Conservation (phyloP, 2,113 vertebrate species). For the Archocentrus centrarchus region DNA sequence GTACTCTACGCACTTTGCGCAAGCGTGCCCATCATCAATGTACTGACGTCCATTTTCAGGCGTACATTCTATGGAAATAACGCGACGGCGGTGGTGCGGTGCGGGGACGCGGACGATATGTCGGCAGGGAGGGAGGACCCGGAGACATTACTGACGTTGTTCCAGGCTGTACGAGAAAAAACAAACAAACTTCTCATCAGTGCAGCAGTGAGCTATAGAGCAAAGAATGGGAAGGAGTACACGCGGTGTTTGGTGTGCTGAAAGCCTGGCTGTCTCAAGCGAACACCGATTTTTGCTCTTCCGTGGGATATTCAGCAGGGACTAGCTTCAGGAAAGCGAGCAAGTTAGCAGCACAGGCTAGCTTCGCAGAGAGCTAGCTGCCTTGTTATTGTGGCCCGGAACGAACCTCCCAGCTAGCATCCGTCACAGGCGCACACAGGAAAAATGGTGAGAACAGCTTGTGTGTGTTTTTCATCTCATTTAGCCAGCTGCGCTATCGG, state of each 20-base stretch:
- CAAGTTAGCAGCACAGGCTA: constrained; percentile 45
- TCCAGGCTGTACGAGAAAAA: neutral
- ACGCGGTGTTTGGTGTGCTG: constrained; percentile 8
- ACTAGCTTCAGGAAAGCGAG: constrained; percentile 38
- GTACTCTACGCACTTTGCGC: constrained; percentile 37
- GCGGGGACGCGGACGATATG: constrained; percentile 49
- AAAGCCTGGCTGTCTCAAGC: constrained; percentile 29
- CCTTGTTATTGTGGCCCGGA: constrained; percentile 49
- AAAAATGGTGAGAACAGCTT: constrained; percentile 66
- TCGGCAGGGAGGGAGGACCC: constrained; percentile 56
- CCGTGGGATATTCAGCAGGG: constrained; percentile 17
- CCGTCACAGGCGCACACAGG: constrained; percentile 37
- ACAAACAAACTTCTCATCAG: neutral
- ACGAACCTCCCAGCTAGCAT: constrained; percentile 36
- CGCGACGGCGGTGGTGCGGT: constrained; percentile 27
- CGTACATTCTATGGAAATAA: constrained; percentile 14
- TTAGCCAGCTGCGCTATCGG: rapidly evolving
- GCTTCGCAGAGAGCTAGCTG: constrained; percentile 43
- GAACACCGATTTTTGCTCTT: constrained; percentile 47
- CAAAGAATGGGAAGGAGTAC: constrained; percentile 64
- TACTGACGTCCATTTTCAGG: neutral
- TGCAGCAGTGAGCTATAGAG: neutral
- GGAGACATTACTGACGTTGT: constrained; percentile 39
- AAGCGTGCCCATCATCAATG: rapidly evolving
- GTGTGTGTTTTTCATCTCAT: neutral